These are phyloP conservation scores for Bombus breviceps DNA, from an alignment of 1,140 invertebrate species.

Conservation along the genomic window DNA sequence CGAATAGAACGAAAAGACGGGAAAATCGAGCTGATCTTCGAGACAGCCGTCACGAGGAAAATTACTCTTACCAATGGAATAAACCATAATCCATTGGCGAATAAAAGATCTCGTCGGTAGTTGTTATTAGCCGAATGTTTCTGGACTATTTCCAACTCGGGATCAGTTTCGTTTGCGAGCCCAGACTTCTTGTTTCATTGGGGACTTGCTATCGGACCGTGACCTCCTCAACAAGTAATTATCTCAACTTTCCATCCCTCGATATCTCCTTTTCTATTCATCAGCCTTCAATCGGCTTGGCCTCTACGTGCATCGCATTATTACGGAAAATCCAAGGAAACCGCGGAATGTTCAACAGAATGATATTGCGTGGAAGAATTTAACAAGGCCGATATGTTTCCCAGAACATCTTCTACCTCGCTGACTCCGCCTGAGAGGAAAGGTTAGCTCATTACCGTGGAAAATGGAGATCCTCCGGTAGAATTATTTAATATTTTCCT, in stretches of 20 bases:
- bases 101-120: background rate
- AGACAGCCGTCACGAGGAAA: background rate
- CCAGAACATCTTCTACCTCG: background rate
- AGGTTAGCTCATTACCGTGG: conserved; percentile 4
- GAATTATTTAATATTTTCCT: conserved; percentile 24
- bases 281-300: background rate
- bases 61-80: conserved; percentile 36
- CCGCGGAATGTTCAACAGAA: too few relatives aligned
- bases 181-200: conserved; percentile 49
- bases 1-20: background rate
- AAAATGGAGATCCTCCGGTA: background rate
- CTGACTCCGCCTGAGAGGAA: background rate
- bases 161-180: conserved; percentile 49
- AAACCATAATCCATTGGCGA: conserved; percentile 31
- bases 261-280: background rate
- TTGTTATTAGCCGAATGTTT: conserved; percentile 61
- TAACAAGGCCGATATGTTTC: conserved; percentile 45
- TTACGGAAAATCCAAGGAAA: conserved; percentile 17
- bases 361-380: conserved; percentile 53
- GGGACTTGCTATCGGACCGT: conserved; percentile 17
- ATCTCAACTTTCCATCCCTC: conserved; percentile 12
- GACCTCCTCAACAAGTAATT: conserved; percentile 51
- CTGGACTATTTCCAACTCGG: conserved; percentile 58
- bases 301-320: conserved; percentile 35
- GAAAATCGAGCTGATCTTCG: background rate